phyloP scores from a whole-genome alignment of 1,140 invertebrate genomes.

The Bombyx mandarina region DNA sequence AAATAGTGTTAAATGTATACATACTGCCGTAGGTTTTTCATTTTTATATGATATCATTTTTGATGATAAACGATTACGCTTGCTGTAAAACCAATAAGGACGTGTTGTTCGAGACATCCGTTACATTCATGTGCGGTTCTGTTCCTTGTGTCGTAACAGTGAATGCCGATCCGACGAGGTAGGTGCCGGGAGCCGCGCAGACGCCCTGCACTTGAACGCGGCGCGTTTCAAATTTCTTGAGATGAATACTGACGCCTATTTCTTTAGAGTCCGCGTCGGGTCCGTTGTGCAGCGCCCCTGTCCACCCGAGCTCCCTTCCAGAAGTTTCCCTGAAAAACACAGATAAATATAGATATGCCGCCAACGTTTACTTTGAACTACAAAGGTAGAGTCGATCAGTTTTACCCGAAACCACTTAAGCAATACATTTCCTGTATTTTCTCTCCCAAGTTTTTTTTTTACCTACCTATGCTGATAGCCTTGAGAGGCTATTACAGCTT shows the following conservation, averaged over 20 bases:
- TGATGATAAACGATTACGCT: slow-evolving; percentile 1
- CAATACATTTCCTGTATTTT: too few species aligned
- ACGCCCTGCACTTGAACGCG: slow-evolving; percentile 43
- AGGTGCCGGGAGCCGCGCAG: slow-evolving; percentile 57
- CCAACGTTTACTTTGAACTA: too few species aligned
- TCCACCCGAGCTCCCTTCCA: slow-evolving; percentile 43
- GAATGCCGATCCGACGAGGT: slow-evolving; percentile 51
- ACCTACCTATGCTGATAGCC: too few species aligned
- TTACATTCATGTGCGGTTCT: slow-evolving; percentile 22
- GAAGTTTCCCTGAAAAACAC: slow-evolving; percentile 33
- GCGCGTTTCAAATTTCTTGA: slow-evolving; percentile 44
- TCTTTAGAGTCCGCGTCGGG: slow-evolving; percentile 28
- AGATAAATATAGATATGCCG: too few species aligned
- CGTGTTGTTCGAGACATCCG: slow-evolving; percentile 42
- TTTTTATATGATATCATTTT: not conserved
- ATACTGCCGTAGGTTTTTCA: too few species aligned
- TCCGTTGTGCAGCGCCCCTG: slow-evolving; percentile 40
- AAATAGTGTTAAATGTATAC: not conserved
- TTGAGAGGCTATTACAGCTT: too few species aligned
- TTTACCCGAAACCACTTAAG: too few species aligned
- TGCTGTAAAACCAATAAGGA: slow-evolving; percentile 55
- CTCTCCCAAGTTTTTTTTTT: too few species aligned
- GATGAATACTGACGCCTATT: slow-evolving; percentile 43
- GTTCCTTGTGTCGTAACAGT: slow-evolving; percentile 23
- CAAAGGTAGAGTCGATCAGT: too few species aligned